Conservation (phyloP, 2,797 vertebrate species). For the Heliangelus exortis region DNA sequence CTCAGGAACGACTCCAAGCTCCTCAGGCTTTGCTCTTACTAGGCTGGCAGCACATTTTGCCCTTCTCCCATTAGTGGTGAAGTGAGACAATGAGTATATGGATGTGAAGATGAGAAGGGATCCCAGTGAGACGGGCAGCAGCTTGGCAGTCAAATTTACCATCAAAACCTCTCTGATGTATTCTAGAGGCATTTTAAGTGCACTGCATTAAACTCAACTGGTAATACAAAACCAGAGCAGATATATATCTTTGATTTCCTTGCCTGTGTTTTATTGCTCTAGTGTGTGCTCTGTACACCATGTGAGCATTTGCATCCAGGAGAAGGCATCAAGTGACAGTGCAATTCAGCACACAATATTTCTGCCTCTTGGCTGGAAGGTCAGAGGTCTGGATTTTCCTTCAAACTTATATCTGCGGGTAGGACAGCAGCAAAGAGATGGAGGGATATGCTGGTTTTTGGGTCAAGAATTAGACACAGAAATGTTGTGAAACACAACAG, state of each 20-base stretch:
- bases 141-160: conserved; percentile 59
- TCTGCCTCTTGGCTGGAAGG: conserved; percentile 2
- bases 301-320: conserved; percentile 22
- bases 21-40: background rate
- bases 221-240: conserved; percentile 54
- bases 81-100: conserved; percentile 5
- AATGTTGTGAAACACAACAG: background rate
- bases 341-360: conserved; percentile 27
- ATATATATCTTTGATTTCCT: conserved; percentile 54
- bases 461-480: conserved; percentile 16
- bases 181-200: conserved; percentile 51
- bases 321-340: conserved; percentile 16
- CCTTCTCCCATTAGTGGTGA: conserved; percentile 14
- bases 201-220: conserved; percentile 51
- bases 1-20: background rate
- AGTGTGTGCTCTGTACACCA: conserved; percentile 35
- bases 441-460: conserved; percentile 25
- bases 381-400: background rate
- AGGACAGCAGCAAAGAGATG: background rate
- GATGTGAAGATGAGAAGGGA: conserved; percentile 24
- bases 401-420: conserved; percentile 7
- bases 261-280: conserved; percentile 46
- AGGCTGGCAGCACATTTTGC: background rate
- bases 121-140: conserved; percentile 15
- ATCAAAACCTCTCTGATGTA: conserved; percentile 26